A percentile compares a stretch with the other conserved stretches of the same genome.
Evolutionary conservation across 2,113 vertebrate genomes (phyloP).

Genomic region (Gracilinanus agilis): DNA sequence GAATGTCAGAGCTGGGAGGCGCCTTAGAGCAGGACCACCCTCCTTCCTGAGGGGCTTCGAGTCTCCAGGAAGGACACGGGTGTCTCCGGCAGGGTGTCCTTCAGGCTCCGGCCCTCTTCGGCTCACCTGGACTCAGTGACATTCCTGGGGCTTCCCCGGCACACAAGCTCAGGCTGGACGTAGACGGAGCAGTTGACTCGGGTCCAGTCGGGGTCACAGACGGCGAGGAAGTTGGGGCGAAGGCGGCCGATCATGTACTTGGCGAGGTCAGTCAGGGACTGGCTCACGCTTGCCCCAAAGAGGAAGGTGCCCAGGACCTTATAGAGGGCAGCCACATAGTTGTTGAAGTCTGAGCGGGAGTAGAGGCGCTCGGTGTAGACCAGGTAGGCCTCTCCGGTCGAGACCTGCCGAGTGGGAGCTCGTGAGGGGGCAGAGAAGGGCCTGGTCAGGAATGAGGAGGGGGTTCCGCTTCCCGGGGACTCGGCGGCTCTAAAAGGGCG

Average conservation of each 20-base stretch:
- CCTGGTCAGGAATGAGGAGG: no score
- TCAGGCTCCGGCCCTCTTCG: background rate
- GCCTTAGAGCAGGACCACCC: rapidly evolving
- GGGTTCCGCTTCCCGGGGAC: no score
- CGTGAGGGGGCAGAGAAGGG: no score
- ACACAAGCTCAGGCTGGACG: constrained; percentile 87
- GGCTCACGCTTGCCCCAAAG: constrained; percentile 90
- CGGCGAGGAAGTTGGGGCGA: constrained; percentile 93
- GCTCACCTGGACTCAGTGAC: constrained; percentile 94
- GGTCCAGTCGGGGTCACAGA: constrained; percentile 91
- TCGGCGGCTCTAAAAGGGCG: background rate
- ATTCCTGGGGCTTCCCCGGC: constrained; percentile 85
- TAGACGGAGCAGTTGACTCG: constrained; percentile 88
- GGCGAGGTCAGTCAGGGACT: constrained; percentile 95
- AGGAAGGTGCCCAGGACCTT: constrained; percentile 93
- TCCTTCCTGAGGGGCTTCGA: background rate
- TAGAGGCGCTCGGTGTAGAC: constrained; percentile 92
- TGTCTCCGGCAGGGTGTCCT: background rate
- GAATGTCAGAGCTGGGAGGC: no score
- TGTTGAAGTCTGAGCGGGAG: constrained; percentile 94
- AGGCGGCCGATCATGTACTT: constrained; percentile 95
- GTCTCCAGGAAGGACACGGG: background rate
- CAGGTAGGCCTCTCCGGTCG: constrained; percentile 91
- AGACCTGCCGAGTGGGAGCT: constrained; percentile 84
- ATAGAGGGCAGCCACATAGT: constrained; percentile 93